These are phyloP conservation scores for Achlya flavicornis DNA, from an alignment of 2,888 invertebrate genomes.

Conservation along the genomic window DNA sequence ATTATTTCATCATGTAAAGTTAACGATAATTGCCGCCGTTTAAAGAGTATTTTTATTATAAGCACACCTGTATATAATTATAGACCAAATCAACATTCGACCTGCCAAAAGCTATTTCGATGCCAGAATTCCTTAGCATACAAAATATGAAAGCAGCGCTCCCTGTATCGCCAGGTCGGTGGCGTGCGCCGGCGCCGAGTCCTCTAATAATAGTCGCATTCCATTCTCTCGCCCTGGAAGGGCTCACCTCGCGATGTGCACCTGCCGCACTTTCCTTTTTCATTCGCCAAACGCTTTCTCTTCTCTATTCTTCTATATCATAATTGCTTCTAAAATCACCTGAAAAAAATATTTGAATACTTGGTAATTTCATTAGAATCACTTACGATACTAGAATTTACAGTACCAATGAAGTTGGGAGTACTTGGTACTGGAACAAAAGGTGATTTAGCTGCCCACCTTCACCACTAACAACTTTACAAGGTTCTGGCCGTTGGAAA, in stretches of 20 bases:
- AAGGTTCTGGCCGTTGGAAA: background rate
- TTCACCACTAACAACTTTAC: background rate
- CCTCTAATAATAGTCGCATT: slow-evolving; percentile 79
- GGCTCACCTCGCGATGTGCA: slow-evolving; percentile 58
- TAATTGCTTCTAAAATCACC: background rate
- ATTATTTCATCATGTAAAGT: too few relatives aligned
- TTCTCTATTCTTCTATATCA: slow-evolving; percentile 18
- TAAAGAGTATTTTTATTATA: too few relatives aligned
- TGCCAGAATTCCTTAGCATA: slow-evolving; percentile 4
- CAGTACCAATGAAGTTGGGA: background rate
- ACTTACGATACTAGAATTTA: background rate
- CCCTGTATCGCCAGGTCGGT: slow-evolving; percentile 55
- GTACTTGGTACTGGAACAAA: slow-evolving; percentile 4
- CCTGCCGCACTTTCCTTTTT: slow-evolving; percentile 79
- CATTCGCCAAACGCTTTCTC: slow-evolving; percentile 64
- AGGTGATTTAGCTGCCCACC: background rate
- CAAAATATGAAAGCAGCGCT: slow-evolving; percentile 9
- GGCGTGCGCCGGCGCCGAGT: slow-evolving; percentile 72
- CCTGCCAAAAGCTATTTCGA: slow-evolving; percentile 7
- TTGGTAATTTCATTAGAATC: background rate
- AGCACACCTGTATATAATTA: background rate
- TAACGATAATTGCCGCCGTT: too few relatives aligned
- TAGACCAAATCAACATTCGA: slow-evolving; percentile 6
- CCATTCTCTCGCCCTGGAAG: slow-evolving; percentile 60
- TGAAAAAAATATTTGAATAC: background rate